These are phyloP conservation scores for Drymonia ruficornis DNA, from an alignment of 2,888 invertebrate species.

Conservation along the genomic window DNA sequence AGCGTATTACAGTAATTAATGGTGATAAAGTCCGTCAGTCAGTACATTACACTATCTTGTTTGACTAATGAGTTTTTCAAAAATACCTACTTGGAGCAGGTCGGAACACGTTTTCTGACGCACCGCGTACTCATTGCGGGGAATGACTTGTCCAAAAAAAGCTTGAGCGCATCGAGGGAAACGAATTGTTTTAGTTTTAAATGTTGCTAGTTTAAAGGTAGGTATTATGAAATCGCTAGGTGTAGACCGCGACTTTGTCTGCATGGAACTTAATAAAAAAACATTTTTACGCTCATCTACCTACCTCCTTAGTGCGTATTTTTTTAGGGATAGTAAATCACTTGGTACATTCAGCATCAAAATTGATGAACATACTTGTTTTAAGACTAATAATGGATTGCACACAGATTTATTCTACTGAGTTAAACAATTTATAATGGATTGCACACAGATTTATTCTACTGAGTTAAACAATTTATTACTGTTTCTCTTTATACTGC, in stretches of 20 bases:
- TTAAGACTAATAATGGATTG: too few species aligned
- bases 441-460: too few species aligned
- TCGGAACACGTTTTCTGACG: background rate
- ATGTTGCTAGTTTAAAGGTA: background rate
- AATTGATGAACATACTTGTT: too few species aligned
- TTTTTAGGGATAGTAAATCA: too few species aligned
- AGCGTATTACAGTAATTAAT: background rate
- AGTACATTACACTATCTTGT: background rate
- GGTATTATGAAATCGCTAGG: background rate
- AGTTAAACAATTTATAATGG: too few species aligned
- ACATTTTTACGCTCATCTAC: too few species aligned
- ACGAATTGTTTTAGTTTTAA: background rate
- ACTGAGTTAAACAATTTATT: too few species aligned
- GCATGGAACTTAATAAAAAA: too few species aligned
- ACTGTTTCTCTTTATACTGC: too few species aligned
- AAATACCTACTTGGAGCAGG: slow-evolving; percentile 2
- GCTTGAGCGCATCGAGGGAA: background rate
- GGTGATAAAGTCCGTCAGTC: background rate
- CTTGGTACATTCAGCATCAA: too few species aligned
- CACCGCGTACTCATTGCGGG: background rate
- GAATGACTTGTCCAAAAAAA: slow-evolving; percentile 7
- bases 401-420: too few species aligned
- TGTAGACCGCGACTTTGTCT: background rate
- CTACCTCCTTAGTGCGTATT: too few species aligned
- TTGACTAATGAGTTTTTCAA: background rate